Base-by-base conservation (phyloP, 2,797 vertebrate species). In the Urosaurus nigricauda region DNA sequence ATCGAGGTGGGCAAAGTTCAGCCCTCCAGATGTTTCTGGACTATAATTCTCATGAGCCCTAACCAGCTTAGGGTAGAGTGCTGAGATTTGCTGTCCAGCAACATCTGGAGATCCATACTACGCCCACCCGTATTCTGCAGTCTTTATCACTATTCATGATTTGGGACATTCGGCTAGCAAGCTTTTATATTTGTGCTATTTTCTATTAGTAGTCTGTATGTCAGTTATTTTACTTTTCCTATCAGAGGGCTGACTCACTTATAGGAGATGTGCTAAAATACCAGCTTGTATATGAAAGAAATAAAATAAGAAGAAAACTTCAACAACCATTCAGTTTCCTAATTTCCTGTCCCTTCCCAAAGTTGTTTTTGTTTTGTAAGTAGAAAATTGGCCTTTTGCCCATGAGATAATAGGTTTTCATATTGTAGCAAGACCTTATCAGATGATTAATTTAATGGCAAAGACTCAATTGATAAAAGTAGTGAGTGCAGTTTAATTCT, bases 361-460 rank as follows among this genome's bases (percentile, higher is more conserved):
- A 16, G n/a, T 94, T 93, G 53, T 60, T 58, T 3, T 58, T 60
- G 17, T 21, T 21, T 60, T 19, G 17, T 94, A 92, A 92, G 32
- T 3, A 93, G 94, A 91, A 96, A 96, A 96, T 94, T 94, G 95
- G 93, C 96, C 95, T 94, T 97, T 96, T 95, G 95, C 96, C 96
- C 96, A 93, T 95, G 94, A 94, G 94, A 91, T 96, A 95, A 96
- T 95, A 94, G 94, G 92, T 95, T 96, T 95, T 92, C 91, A 93
- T 79, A 91, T 93, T 70, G 85, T 95, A 95, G 91, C 93, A 95
- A 96, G 93, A 92, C 95, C 95, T 94, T 95, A 90, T 96, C 96
- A 94, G 92, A 95, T 94, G 95, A 95, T 95, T 96, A 94, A 95
- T 96, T 95, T 94, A 94, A 91, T 95, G 92, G 86, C 96, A 95